Percentiles rank a stretch among this genome's conserved stretches.
Conservation (phyloP, 1,140 invertebrate species). For the Branchinecta lindahli region DNA sequence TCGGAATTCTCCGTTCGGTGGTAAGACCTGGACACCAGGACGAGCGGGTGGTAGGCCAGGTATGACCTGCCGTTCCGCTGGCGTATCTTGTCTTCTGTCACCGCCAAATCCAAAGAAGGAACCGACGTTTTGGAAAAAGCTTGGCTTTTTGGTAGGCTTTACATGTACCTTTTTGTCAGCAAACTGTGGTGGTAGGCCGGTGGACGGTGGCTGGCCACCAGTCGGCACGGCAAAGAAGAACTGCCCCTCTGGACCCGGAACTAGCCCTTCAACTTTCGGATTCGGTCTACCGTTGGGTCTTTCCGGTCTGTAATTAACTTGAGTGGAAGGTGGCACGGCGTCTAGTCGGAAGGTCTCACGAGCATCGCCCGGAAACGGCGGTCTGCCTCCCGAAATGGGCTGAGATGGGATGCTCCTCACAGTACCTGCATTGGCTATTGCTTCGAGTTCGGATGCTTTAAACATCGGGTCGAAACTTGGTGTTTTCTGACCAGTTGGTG, state of each 20-base stretch:
- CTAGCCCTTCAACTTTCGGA: neutral
- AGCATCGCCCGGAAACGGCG: neutral
- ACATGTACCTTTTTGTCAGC: too few relatives aligned
- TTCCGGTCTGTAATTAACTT: neutral
- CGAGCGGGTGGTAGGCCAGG: neutral
- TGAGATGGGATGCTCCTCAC: neutral
- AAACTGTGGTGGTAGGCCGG: neutral
- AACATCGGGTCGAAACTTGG: neutral
- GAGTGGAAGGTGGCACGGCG: neutral
- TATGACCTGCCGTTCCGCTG: neutral
- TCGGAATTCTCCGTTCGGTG: neutral
- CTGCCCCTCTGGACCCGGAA: neutral
- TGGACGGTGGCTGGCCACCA: neutral
- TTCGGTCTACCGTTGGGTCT: neutral
- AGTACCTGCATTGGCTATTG: neutral
- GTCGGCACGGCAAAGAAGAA: neutral
- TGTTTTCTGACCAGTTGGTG: neutral
- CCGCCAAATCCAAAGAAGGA: neutral
- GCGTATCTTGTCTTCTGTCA: neutral
- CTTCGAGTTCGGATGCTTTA: neutral
- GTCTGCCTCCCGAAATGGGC: neutral
- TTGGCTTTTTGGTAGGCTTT: neutral
- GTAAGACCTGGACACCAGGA: neutral
- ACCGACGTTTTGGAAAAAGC: neutral
- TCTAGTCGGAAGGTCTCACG: neutral